Evolutionary conservation across 2,797 vertebrate species (phyloP).

Genomic region (Arnoldichthys spilopterus): DNA sequence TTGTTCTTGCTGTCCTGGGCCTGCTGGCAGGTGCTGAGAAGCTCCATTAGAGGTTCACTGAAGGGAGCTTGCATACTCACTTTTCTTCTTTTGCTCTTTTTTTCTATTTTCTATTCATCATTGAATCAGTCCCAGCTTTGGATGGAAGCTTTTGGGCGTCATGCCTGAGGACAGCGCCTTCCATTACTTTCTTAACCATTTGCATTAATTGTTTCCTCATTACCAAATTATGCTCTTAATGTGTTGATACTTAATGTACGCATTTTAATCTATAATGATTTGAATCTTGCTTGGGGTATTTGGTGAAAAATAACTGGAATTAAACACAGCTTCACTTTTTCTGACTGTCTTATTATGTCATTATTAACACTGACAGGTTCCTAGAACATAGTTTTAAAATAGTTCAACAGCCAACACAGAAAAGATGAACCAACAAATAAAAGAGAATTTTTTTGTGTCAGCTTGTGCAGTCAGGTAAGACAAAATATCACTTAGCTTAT

Average conservation of each 20-base stretch:
- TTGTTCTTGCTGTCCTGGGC: constrained; percentile 32
- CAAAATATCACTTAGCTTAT: constrained; percentile 41
- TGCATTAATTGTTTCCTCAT: constrained; percentile 28
- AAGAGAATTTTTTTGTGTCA: constrained; percentile 22
- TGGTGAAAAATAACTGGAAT: constrained; percentile 10
- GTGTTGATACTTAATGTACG: constrained; percentile 20
- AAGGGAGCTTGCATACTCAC: constrained; percentile 66
- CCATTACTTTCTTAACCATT: constrained; percentile 44
- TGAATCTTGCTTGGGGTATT: constrained; percentile 11
- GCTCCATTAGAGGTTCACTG: constrained; percentile 69
- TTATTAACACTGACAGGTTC: constrained; percentile 6
- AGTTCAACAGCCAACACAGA: constrained; percentile 11
- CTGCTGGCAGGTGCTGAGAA: constrained; percentile 44
- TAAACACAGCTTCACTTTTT: background rate
- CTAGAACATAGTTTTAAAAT: constrained; percentile 24
- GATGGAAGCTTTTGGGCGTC: background rate
- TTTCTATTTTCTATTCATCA: constrained; percentile 31
- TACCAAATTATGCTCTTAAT: constrained; percentile 31
- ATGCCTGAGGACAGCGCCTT: constrained; percentile 22
- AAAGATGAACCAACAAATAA: constrained; percentile 20
- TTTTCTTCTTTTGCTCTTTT: constrained; percentile 51
- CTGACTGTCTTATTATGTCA: background rate
- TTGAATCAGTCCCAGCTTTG: constrained; percentile 14
- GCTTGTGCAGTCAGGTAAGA: constrained; percentile 29
- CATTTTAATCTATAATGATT: constrained; percentile 30